Evolutionary conservation across 1,140 invertebrate genomes (phyloP), one percentile per base, ranked within the genome.

Genomic region (Hylaeus volcanicus): DNA sequence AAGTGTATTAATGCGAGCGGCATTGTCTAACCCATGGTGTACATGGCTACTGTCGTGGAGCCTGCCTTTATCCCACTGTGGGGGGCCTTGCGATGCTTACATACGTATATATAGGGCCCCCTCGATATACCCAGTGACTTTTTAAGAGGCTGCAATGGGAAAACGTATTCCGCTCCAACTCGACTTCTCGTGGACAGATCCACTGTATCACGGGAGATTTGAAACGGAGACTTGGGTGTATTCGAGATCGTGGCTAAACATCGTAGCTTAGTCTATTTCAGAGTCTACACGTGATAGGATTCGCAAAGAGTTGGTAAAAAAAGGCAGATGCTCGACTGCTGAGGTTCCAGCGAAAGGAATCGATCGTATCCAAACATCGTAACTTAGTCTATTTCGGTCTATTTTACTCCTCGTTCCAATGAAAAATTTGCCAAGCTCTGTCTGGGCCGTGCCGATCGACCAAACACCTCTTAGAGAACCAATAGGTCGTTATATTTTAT

Each of bases 1-100:
- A 93, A 93, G 93, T 92, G 92, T 93, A 93, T 93, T 93, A 93
- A 93, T 93, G 92, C 89, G 87, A 86, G 88, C 87, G 88, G 92
- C 90, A 93, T 93, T 93, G 93, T 93, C 89, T 92, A 92, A 92
- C 90, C 89, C 90, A 84, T 88, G 91, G 85, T 86, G 89, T 92
- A 92, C 93, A 92, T 84, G 90, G 90, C 92, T 93, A 93, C 92
- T 92, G 93, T 92, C 92, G 84, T 92, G 88, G 88, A 89, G 85
- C 82, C 90, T 90, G 89, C 86, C 89, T 88, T 92, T 90, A 89
- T 92, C 81, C 90, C 92, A 74, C 91, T 86, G 89, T 92, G 91
- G 92, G 92, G 91, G 92, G 91, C 88, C 91, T 86, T 58, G 71
- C 86, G 88, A 60, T 87, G 79, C 86, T 85, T 86, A 86, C 85